Base-by-base conservation (phyloP, 1,140 invertebrate species). In the Ceratosolen fusciceps region DNA sequence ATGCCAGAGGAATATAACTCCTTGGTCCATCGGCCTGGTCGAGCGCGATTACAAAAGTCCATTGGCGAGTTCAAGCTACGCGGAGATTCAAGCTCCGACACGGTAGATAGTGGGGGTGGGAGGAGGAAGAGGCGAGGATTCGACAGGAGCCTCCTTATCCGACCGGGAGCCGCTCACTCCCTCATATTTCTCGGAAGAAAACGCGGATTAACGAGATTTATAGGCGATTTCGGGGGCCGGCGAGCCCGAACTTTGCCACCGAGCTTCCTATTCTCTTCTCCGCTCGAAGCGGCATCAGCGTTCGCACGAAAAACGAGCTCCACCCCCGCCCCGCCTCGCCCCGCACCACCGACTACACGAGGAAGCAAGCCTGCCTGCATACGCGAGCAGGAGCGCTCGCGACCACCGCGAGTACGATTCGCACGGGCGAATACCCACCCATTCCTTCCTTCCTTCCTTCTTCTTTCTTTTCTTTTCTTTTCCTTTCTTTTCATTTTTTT, bases 121-220 rank as follows among this genome's bases (percentile, higher is more conserved):
- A 7, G 77, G 54, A 71, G 3, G 24, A 7, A 56, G 26, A 54
- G 39, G 54, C 12, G 47, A 39, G n/a, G 16, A 75, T 74, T 49
- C 71, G 47, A 58, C 0, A n/a, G 62, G 37, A 12, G n/a, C 26
- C 62, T 70, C 49, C 72, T 68, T 80, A 68, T 74, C 78, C 49
- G 26, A 34, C 49, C 21, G 37, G 49, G 65, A n/a, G n/a, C 70
- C 54, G 9, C 68, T 52, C 39, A 43, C 39, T 43, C 12, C 5
- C 77, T 82, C 80, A 85, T 85, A 85, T 83, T 85, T 85, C 83
- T 84, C 81, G 79, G 56, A 74, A 82, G 82, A 82, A 83, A 80
- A 80, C 80, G 82, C 80, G 84, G 84, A 84, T 85, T 85, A 85
- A 79, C 76, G 79, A 83, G 83, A 84, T 85, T 85, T 85, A 85